Base-by-base conservation (phyloP, 2,888 invertebrate species). In the Marasmarcha lunaedactyla region DNA sequence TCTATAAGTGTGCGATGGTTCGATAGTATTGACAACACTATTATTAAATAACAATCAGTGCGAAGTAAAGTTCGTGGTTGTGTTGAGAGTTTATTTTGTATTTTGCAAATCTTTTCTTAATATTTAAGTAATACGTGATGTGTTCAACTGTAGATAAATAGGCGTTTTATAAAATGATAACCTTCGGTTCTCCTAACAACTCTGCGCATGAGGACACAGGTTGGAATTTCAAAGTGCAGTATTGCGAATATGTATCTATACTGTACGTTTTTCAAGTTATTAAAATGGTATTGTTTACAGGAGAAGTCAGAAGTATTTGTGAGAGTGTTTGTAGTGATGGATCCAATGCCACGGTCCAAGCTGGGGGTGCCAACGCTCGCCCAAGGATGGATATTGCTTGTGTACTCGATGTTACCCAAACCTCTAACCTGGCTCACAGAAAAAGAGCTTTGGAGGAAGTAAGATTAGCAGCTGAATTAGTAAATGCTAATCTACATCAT, bases 331-430 rank as follows among this genome's bases (percentile, higher is more conserved):
- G 84, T 55, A 84, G 84, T 47, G 84, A 84, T 78, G 84, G 83
- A 9, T 84, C 84, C n/a, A 78, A 64, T 48, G 77, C 83, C 30
- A 84, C 84, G 4, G 76, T 84, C 26, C 83, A 83, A 51, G 59
- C 78, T 12, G 71, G 73, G 36, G 65, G 57, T 20, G 53, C 67
- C 1, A 78, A 71, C 50, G 72, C 71, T 45, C 63, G 89, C 50
- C 88, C 90, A 14, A 87, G 88, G 52, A 94, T 95, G 92, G 94
- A 95, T 69, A 92, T 96, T 46, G 95, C 91, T 38, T 94, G 94
- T 77, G 92, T 95, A 47, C 85, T 95, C 53, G 95, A 95, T 78
- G 71, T 92, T 43, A 88, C 88, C 54, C 89, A 92, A 63, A 84
- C 88, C 14, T 89, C 90, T 50, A 88, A 92, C 69, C 69, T 92